Percentiles rank a stretch among this genome's conserved stretches.
phyloP scores from a whole-genome alignment of 2,888 invertebrate genomes.

The Cartodere bifasciata region DNA sequence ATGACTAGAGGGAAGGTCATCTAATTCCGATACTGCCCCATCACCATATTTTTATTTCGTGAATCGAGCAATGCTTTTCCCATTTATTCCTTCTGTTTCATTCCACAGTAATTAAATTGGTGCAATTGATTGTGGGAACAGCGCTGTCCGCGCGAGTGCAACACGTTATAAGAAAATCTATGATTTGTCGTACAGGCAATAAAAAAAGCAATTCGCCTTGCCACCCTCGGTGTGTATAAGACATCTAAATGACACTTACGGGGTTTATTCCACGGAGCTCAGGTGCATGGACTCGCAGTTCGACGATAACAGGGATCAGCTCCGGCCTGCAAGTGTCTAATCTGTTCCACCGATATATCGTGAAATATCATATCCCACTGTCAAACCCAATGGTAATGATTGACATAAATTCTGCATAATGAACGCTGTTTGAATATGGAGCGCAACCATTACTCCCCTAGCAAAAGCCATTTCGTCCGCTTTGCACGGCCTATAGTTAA shows the following conservation, averaged over 20 bases:
- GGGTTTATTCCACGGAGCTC: slow-evolving; percentile 24
- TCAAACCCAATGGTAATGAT: slow-evolving; percentile 37
- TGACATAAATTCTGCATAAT: slow-evolving; percentile 37
- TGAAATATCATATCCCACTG: slow-evolving; percentile 36
- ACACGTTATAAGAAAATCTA: slow-evolving; percentile 10
- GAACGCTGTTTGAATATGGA: slow-evolving; percentile 30
- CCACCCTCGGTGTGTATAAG: slow-evolving; percentile 9
- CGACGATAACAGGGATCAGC: slow-evolving; percentile 38
- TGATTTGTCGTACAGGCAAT: slow-evolving; percentile 11
- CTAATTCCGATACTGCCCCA: no score
- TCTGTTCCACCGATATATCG: slow-evolving; percentile 30
- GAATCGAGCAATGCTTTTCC: no score
- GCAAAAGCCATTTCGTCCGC: slow-evolving; percentile 18
- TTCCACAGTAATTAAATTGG: no score
- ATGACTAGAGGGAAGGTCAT: no score
- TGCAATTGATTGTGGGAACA: no score
- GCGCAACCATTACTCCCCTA: slow-evolving; percentile 20
- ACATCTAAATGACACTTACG: slow-evolving; percentile 12
- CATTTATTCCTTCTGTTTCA: no score
- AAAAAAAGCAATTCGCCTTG: slow-evolving; percentile 9
- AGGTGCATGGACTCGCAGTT: slow-evolving; percentile 34
- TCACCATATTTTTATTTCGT: no score
- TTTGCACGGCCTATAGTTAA: slow-evolving; percentile 20
- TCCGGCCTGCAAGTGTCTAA: slow-evolving; percentile 27
- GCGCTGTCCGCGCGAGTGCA: no score